These are phyloP conservation scores for Phyllotis vaccarum DNA, from an alignment of 2,797 vertebrate species.

Conservation along the genomic window DNA sequence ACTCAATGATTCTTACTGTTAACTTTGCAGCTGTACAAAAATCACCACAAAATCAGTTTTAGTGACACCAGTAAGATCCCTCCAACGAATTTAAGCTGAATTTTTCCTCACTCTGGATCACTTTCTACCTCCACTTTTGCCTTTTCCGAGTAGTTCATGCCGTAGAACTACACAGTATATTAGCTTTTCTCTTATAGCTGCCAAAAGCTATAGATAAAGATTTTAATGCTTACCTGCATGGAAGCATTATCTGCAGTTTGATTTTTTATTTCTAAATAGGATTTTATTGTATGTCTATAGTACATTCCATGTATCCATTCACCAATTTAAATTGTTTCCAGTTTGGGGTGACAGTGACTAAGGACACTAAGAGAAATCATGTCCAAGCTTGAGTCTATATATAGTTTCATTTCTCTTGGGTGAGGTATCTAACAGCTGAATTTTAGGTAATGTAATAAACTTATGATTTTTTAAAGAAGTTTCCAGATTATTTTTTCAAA, in stretches of 20 bases:
- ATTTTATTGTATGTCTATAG: neutral
- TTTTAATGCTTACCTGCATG: neutral
- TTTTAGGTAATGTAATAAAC: neutral
- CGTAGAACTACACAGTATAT: neutral
- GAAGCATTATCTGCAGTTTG: neutral
- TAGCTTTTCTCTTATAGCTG: neutral
- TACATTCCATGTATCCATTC: neutral
- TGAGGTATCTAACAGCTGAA: neutral
- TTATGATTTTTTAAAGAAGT: neutral
- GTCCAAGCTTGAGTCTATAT: neutral
- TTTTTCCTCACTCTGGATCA: neutral
- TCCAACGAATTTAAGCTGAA: neutral
- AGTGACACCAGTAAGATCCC: neutral
- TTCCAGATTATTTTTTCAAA: neutral
- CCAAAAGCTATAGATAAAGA: neutral
- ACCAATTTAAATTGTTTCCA: neutral
- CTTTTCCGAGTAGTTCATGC: neutral
- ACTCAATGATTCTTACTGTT: neutral
- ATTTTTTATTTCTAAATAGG: neutral
- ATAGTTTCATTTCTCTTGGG: constrained; percentile 13
- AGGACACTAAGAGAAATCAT: neutral
- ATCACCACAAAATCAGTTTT: neutral
- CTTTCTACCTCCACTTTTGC: neutral
- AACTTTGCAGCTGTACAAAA: neutral
- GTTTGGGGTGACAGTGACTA: neutral